These are phyloP conservation scores for Xestia rhomboidea DNA, from an alignment of 2,888 invertebrate genomes.

Conservation along the genomic window DNA sequence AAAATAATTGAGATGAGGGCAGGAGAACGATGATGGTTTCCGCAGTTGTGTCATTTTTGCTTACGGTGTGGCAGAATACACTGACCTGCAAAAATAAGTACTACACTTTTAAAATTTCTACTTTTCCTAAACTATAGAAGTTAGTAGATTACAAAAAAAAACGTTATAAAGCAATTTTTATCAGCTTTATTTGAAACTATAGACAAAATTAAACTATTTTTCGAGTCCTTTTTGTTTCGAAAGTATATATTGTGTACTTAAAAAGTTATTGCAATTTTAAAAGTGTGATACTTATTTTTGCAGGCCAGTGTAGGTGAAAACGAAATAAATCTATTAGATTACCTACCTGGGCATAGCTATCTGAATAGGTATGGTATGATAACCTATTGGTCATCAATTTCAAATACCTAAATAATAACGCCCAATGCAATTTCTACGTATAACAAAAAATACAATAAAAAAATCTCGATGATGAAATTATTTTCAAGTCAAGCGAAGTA, in stretches of 20 bases:
- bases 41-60: background rate
- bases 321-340: background rate
- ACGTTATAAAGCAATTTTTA: too few species aligned
- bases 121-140: too few species aligned
- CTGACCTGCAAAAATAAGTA: too few species aligned
- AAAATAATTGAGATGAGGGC: background rate
- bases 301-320: too few species aligned
- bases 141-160: too few species aligned
- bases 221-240: too few species aligned
- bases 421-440: background rate
- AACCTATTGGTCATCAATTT: background rate
- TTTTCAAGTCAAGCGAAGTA: background rate
- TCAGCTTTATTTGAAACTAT: too few species aligned
- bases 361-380: background rate
- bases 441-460: background rate
- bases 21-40: background rate
- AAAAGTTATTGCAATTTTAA: too few species aligned
- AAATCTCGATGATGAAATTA: constrained; percentile 7
- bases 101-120: too few species aligned
- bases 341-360: background rate
- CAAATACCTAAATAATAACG: background rate
- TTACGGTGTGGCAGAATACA: background rate
- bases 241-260: too few species aligned
- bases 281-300: too few species aligned
- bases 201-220: too few species aligned